Percentiles rank a stretch among this genome's conserved stretches.
Conservation (phyloP, 1,140 invertebrate species). For the Cydia amplana region DNA sequence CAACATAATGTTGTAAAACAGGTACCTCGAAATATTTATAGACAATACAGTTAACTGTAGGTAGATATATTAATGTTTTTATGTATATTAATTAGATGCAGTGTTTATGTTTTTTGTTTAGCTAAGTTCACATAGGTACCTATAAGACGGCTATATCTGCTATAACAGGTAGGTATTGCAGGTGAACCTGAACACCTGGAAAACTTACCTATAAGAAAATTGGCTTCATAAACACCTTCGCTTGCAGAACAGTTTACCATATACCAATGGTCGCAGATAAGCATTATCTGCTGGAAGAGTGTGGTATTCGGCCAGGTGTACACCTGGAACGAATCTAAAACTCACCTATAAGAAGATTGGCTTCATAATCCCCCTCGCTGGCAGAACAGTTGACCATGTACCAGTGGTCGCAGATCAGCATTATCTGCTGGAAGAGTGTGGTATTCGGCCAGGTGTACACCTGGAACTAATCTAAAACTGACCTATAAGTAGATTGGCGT, state of each 20-base stretch:
- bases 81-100: neutral
- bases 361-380: constrained; percentile 83
- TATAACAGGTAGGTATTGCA: too few relatives aligned
- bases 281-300: constrained; percentile 88
- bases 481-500: constrained; percentile 86
- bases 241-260: constrained; percentile 88
- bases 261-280: constrained; percentile 90
- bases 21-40: neutral
- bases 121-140: neutral
- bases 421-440: constrained; percentile 88
- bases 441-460: constrained; percentile 89
- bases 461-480: constrained; percentile 35
- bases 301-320: constrained; percentile 89
- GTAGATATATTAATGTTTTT: neutral
- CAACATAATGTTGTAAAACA: neutral
- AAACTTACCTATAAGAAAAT: constrained; percentile 83
- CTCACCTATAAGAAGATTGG: constrained; percentile 85
- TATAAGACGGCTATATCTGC: too few relatives aligned
- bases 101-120: neutral
- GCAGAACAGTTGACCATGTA: constrained; percentile 89
- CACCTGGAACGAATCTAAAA: neutral
- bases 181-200: too few relatives aligned
- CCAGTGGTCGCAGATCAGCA: constrained; percentile 90
- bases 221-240: constrained; percentile 84
- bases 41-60: neutral